Evolutionary conservation across 2,797 vertebrate genomes (phyloP).

Genomic region (Diplodus puntazzo): DNA sequence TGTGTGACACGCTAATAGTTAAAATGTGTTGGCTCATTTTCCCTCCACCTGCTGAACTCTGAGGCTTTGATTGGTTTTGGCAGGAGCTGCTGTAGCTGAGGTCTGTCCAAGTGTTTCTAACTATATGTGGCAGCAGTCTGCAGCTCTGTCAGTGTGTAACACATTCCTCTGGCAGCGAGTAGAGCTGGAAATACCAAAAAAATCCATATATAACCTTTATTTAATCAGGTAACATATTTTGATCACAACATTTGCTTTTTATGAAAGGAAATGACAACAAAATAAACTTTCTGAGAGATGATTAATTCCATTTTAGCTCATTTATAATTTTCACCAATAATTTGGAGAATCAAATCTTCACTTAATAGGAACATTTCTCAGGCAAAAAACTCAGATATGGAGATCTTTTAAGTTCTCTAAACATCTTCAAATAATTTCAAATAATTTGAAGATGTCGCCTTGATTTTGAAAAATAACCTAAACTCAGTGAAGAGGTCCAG

Average conservation of each 20-base stretch:
- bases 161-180: not conserved
- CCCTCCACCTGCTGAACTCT: conserved; percentile 12
- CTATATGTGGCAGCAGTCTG: not conserved
- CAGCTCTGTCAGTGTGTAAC: conserved; percentile 4
- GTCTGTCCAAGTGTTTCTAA: not conserved
- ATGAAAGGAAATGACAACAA: not conserved
- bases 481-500: not conserved
- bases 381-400: no score
- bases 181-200: not conserved
- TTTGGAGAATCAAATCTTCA: not conserved
- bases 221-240: not conserved
- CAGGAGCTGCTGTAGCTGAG: conserved; percentile 9
- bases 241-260: not conserved
- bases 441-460: not conserved
- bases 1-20: not conserved
- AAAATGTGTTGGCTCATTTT: not conserved
- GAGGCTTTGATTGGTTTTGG: conserved; percentile 4
- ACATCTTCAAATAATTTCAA: no score
- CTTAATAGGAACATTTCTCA: no score
- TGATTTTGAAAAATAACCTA: not conserved
- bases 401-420: no score
- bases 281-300: not conserved
- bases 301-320: no score
- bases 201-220: not conserved
- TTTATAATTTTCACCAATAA: no score